A percentile compares a stretch with the other conserved stretches of the same genome.
Evolutionary conservation across 92 coral and sea anemone species (phyloP).

Genomic region (Nematostella vectensis): DNA sequence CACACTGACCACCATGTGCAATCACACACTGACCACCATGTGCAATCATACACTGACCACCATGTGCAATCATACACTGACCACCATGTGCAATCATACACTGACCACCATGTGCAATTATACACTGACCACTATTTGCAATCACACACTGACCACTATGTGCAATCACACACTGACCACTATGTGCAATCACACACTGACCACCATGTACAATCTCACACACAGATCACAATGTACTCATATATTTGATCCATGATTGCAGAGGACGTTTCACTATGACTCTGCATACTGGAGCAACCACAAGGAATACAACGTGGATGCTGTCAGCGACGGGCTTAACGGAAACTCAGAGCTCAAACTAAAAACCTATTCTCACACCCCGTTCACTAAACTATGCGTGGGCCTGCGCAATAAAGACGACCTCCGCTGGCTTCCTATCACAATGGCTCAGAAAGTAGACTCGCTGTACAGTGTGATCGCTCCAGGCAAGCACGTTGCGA

Average conservation of each 20-base stretch:
- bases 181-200: no score
- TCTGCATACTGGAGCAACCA: background rate
- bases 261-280: background rate
- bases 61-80: no score
- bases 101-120: no score
- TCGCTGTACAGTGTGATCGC: background rate
- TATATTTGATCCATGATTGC: background rate
- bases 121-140: no score
- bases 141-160: no score
- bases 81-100: no score
- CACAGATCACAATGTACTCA: no score
- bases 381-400: background rate
- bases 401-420: background rate
- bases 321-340: background rate
- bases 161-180: no score
- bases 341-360: background rate
- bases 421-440: background rate
- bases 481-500: background rate
- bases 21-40: no score
- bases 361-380: background rate
- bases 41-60: no score
- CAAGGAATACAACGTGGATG: background rate
- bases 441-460: background rate
- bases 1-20: no score
- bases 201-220: no score